phyloP scores from a whole-genome alignment of 2,888 invertebrate genomes.

The Andrena hattorfiana region DNA sequence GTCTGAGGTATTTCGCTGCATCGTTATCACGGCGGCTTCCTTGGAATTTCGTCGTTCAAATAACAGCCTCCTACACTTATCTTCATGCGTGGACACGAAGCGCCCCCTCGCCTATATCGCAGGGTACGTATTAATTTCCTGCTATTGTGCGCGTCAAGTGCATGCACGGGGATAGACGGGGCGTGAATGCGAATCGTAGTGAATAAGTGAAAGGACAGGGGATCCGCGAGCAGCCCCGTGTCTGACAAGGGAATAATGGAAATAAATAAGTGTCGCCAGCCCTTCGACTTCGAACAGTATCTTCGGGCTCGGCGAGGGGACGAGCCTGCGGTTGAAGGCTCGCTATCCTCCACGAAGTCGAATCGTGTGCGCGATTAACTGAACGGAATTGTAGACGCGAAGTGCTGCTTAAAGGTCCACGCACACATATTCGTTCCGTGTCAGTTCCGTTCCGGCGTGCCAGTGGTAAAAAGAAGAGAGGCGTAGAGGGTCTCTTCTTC shows the following conservation, averaged over 20 bases:
- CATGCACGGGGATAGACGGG: constrained; percentile 33
- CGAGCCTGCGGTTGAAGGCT: background rate
- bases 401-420: too few species aligned
- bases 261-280: constrained; percentile 19
- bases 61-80: constrained; percentile 38
- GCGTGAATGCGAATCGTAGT: constrained; percentile 42
- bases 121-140: constrained; percentile 57
- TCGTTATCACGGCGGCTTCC: background rate
- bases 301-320: background rate
- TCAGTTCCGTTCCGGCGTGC: too few species aligned
- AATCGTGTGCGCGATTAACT: too few species aligned
- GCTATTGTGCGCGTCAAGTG: constrained; percentile 50
- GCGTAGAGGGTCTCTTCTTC: too few species aligned
- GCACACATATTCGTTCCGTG: too few species aligned
- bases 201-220: constrained; percentile 40
- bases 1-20: background rate
- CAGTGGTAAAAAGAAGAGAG: too few species aligned
- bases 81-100: constrained; percentile 41
- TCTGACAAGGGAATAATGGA: constrained; percentile 7
- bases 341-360: background rate
- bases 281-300: background rate
- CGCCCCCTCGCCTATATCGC: constrained; percentile 4
- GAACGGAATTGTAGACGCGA: too few species aligned
- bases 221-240: background rate
- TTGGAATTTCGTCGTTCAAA: constrained; percentile 9